Conservation (phyloP, 2,113 vertebrate species). For the Litocranius walleri region DNA sequence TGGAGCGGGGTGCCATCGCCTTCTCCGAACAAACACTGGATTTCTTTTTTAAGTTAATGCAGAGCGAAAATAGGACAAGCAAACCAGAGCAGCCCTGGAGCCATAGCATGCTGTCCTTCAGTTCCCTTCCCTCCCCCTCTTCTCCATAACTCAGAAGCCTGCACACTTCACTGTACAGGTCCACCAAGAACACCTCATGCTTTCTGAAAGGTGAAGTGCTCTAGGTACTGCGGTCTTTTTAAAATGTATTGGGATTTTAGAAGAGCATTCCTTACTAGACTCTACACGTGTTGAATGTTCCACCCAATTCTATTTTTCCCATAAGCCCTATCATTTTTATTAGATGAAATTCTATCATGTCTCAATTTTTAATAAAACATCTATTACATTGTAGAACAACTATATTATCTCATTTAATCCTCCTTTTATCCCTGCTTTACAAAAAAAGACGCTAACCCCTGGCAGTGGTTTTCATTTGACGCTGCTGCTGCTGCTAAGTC, state of each 20-base stretch:
- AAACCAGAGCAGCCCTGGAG: neutral
- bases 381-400: neutral
- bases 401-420: neutral
- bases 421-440: neutral
- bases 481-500: neutral
- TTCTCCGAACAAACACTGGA: neutral
- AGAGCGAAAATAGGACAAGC: neutral
- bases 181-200: neutral
- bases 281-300: neutral
- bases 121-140: neutral
- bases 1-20: no score
- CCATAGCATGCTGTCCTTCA: no score
- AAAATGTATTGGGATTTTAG: neutral
- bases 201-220: neutral
- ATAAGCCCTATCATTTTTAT: constrained; percentile 12
- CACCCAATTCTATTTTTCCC: constrained; percentile 33
- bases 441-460: neutral
- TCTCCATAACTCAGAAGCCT: neutral
- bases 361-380: neutral
- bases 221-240: neutral
- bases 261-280: constrained; percentile 14
- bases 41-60: neutral
- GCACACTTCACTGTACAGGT: no score
- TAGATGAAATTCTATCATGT: constrained; percentile 35
- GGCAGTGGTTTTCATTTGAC: neutral